Conservation (phyloP, 2,113 vertebrate species). For the Fulica atra region DNA sequence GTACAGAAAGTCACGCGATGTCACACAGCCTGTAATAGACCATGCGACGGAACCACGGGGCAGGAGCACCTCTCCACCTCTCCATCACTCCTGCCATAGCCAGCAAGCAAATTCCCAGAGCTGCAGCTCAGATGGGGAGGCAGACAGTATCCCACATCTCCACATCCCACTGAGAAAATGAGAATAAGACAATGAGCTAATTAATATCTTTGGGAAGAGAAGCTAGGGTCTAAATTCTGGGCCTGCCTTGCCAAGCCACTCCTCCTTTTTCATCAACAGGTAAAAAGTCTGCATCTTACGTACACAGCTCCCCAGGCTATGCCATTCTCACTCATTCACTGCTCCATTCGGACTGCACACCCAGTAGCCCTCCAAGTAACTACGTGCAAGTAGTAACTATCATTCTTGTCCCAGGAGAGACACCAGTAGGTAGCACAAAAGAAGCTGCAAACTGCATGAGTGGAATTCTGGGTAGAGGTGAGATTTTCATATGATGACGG, state of each 20-base stretch:
- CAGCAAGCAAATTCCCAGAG: neutral
- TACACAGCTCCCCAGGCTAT: neutral
- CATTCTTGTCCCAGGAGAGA: neutral
- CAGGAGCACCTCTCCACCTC: neutral
- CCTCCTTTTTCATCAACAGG: neutral
- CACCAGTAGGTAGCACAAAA: neutral
- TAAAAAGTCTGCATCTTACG: neutral
- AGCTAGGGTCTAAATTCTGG: neutral
- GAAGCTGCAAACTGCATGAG: neutral
- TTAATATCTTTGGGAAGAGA: neutral
- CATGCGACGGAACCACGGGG: rapidly evolving
- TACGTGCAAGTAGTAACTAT: neutral
- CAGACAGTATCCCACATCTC: neutral
- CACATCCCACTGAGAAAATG: neutral
- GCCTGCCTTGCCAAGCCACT: neutral
- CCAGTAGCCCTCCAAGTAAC: neutral
- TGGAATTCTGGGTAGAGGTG: neutral
- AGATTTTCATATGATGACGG: neutral
- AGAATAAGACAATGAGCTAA: neutral
- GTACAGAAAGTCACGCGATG: neutral
- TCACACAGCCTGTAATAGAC: neutral
- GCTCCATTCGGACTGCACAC: rapidly evolving
- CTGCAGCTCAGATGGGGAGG: neutral
- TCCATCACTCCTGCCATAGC: neutral
- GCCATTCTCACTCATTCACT: neutral